These are phyloP conservation scores for Cydia fagiglandana DNA, from an alignment of 1,140 invertebrate species.

Conservation along the genomic window DNA sequence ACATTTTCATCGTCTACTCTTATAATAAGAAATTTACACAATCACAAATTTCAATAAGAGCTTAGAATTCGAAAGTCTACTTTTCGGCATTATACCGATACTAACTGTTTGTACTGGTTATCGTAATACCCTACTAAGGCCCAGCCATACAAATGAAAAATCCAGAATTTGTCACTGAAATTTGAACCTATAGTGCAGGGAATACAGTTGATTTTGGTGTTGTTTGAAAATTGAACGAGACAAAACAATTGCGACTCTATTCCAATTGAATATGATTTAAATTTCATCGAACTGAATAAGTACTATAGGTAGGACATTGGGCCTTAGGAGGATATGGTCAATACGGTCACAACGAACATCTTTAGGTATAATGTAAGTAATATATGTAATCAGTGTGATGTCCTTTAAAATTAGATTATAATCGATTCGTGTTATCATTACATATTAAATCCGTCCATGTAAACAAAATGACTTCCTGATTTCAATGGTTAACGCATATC, in stretches of 20 bases:
- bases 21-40: constrained; percentile 26
- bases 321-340: too few species aligned
- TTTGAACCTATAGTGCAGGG: too few species aligned
- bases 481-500: not conserved
- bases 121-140: not conserved
- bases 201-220: too few species aligned
- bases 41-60: constrained; percentile 28
- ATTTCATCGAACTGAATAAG: too few species aligned
- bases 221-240: too few species aligned
- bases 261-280: too few species aligned
- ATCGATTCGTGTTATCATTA: not conserved
- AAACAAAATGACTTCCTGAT: not conserved
- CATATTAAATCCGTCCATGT: not conserved
- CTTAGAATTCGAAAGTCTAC: constrained; percentile 4
- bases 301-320: too few species aligned
- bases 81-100: not conserved
- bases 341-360: not conserved
- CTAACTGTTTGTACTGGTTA: constrained; percentile 25
- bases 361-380: not conserved
- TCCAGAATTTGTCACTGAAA: too few species aligned
- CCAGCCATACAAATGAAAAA: too few species aligned
- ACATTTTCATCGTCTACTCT: constrained; percentile 20
- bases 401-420: not conserved
- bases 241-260: too few species aligned
- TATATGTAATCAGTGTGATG: constrained; percentile 14